These are phyloP conservation scores for Ambastaia sidthimunki DNA, from an alignment of 2,797 vertebrate genomes.

Conservation along the genomic window DNA sequence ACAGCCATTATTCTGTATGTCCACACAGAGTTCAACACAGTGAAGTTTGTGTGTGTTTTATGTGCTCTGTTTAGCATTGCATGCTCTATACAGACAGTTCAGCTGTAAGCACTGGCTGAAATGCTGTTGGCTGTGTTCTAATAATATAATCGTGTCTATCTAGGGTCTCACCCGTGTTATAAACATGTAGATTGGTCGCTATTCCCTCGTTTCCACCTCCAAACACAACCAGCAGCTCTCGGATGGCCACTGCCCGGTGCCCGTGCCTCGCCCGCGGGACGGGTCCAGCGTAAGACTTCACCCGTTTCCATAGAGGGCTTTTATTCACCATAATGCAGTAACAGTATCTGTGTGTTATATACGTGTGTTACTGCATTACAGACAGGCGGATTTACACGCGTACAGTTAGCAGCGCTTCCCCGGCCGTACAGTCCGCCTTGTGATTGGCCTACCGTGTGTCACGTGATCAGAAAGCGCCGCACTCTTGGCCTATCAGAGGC, in stretches of 20 bases:
- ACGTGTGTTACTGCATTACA: neutral
- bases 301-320: constrained; percentile 83
- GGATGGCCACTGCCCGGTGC: constrained; percentile 91
- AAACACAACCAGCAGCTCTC: constrained; percentile 91
- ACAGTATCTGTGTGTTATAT: too few species aligned
- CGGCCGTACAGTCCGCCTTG: neutral
- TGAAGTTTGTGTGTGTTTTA: neutral
- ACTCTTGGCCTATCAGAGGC: neutral
- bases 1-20: neutral
- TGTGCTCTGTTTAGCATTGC: neutral
- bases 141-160: neutral
- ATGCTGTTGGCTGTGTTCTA: neutral
- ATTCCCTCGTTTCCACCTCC: constrained; percentile 98
- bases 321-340: constrained; percentile 59
- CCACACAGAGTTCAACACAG: neutral
- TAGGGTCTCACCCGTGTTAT: constrained; percentile 85
- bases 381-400: neutral
- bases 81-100: neutral
- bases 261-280: constrained; percentile 91
- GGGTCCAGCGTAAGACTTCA: constrained; percentile 87
- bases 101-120: neutral
- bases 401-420: constrained; percentile 10
- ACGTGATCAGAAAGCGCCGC: neutral
- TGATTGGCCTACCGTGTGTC: neutral
- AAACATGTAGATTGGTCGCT: constrained; percentile 93